Conservation (phyloP, 2,797 vertebrate species). For the Rhinoraja longicauda region DNA sequence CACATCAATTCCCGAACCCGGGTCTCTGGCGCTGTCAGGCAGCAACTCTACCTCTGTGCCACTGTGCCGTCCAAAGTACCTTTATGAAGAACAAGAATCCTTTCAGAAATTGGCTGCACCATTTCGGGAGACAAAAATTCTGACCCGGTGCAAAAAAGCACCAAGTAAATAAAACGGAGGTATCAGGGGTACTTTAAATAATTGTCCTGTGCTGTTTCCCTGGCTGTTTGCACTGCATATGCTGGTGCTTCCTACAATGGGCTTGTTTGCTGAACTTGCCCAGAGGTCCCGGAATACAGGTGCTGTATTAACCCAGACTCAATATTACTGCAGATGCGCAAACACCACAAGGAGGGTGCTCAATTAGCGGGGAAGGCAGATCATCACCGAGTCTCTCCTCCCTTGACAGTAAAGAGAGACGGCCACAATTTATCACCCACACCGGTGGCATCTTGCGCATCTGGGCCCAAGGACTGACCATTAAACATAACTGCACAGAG, state of each 20-base stretch:
- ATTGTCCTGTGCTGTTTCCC: background rate
- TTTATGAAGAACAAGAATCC: background rate
- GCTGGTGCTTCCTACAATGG: constrained; percentile 43
- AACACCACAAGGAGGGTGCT: constrained; percentile 57
- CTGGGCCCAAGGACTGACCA: constrained; percentile 48
- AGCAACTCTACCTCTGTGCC: too few relatives aligned
- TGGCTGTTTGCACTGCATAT: background rate
- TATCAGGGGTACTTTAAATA: background rate
- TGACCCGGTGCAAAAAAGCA: background rate
- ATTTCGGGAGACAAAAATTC: background rate
- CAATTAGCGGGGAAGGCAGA: constrained; percentile 72
- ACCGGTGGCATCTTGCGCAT: constrained; percentile 59
- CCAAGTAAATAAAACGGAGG: background rate
- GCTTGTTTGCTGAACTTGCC: constrained; percentile 24
- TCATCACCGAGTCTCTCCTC: constrained; percentile 59
- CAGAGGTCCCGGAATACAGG: constrained; percentile 59
- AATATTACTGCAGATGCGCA: constrained; percentile 49
- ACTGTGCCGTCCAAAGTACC: too few relatives aligned
- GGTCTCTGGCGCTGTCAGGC: too few relatives aligned
- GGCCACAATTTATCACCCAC: constrained; percentile 69
- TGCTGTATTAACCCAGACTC: constrained; percentile 56
- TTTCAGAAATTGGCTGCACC: background rate
- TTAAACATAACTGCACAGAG: constrained; percentile 38
- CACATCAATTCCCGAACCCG: too few relatives aligned
- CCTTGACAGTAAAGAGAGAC: constrained; percentile 58